A percentile compares a stretch with the other conserved stretches of the same genome.
Conservation (phyloP, 2,113 vertebrate species). For the Microcebus griseorufus region DNA sequence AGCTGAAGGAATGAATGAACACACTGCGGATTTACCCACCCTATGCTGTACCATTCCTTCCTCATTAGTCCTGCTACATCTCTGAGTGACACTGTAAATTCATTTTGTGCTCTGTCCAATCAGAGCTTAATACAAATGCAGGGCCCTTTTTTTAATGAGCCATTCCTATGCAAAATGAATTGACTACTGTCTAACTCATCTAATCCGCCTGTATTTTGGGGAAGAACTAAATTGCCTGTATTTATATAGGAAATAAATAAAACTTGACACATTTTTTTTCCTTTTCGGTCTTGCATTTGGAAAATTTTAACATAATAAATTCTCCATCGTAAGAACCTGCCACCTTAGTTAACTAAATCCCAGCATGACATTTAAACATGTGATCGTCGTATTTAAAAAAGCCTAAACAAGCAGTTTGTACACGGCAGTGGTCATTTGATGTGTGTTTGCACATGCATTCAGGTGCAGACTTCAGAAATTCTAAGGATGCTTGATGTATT, state of each 20-base stretch:
- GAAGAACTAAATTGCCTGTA: constrained; percentile 89
- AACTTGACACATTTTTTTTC: constrained; percentile 82
- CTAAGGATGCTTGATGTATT: constrained; percentile 78
- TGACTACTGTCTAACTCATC: constrained; percentile 94
- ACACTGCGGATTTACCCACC: constrained; percentile 87
- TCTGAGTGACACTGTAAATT: constrained; percentile 99
- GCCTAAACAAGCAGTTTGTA: constrained; percentile 83
- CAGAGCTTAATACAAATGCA: constrained; percentile 89
- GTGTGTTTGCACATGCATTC: constrained; percentile 70
- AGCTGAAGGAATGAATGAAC: constrained; percentile 89
- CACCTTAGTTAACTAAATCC: constrained; percentile 84
- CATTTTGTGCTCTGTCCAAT: constrained; percentile 92
- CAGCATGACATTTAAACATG: constrained; percentile 84
- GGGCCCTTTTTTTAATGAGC: constrained; percentile 92
- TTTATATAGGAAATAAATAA: constrained; percentile 91
- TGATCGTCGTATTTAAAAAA: constrained; percentile 83
- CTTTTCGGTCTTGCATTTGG: constrained; percentile 79
- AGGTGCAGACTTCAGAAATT: constrained; percentile 79
- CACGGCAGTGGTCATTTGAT: constrained; percentile 70
- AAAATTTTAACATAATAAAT: constrained; percentile 84
- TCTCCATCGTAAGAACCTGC: constrained; percentile 82
- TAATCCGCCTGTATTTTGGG: constrained; percentile 90
- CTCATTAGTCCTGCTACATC: constrained; percentile 97
- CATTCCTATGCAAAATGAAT: constrained; percentile 98
- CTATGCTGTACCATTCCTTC: constrained; percentile 85